A percentile compares a stretch with the other conserved stretches of the same genome.
Evolutionary conservation across 2,113 vertebrate species (phyloP).

Genomic region (Bungarus multicinctus): DNA sequence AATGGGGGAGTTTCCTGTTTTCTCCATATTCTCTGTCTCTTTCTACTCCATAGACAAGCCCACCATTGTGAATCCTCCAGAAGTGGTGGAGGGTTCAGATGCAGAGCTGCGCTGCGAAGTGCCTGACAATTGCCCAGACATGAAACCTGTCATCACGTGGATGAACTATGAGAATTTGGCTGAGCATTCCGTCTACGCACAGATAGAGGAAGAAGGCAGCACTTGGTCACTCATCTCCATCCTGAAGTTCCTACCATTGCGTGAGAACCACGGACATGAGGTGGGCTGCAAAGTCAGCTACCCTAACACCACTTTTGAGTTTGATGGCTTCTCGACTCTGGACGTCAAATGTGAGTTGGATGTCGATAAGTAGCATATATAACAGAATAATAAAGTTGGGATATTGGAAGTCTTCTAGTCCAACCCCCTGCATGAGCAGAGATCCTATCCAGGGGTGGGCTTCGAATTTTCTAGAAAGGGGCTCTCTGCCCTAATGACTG

Average conservation of each 20-base stretch:
- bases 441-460: no score
- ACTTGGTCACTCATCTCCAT: conserved; percentile 80
- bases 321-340: conserved; percentile 79
- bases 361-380: background rate
- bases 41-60: conserved; percentile 73
- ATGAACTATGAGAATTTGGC: conserved; percentile 82
- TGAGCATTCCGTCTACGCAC: conserved; percentile 73
- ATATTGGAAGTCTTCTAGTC: background rate
- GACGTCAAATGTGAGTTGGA: conserved; percentile 84
- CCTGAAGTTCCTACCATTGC: conserved; percentile 80
- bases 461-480: no score
- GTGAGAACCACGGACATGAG: conserved; percentile 80
- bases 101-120: conserved; percentile 84
- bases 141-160: conserved; percentile 85
- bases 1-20: background rate
- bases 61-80: conserved; percentile 80
- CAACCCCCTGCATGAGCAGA: no score
- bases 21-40: background rate
- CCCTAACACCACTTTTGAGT: conserved; percentile 79
- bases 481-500: no score
- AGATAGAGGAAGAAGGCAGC: conserved; percentile 77
- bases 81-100: conserved; percentile 78
- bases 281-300: conserved; percentile 85
- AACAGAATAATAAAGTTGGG: background rate
- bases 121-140: conserved; percentile 86